Conservation (phyloP, 2,113 vertebrate genomes). For the Nannobrachium achirus region DNA sequence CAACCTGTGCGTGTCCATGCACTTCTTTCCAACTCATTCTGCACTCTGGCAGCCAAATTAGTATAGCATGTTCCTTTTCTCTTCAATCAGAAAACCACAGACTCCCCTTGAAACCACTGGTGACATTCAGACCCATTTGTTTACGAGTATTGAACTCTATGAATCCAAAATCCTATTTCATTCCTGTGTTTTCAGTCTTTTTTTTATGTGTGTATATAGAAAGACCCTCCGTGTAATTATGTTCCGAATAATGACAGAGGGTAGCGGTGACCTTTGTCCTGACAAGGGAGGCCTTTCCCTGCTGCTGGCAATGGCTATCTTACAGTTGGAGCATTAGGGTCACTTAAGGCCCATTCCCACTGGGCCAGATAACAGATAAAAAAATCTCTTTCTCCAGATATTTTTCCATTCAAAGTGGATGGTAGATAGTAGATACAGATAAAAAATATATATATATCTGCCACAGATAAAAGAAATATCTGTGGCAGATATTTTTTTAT, state of each 20-base stretch:
- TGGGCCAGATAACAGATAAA: too few species aligned
- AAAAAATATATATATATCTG: too few species aligned
- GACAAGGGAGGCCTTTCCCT: slow-evolving; percentile 5
- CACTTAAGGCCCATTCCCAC: slow-evolving; percentile 5
- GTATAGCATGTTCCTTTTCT: background rate
- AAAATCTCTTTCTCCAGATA: too few species aligned
- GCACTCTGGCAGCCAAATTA: slow-evolving; percentile 1
- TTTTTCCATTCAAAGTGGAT: too few species aligned
- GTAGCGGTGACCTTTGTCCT: slow-evolving; percentile 17
- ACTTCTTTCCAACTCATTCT: background rate
- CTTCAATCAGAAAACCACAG: background rate
- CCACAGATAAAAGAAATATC: too few species aligned
- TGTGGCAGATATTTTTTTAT: too few species aligned
- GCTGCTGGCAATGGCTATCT: background rate
- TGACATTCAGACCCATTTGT: background rate
- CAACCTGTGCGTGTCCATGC: background rate
- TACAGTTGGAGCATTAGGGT: slow-evolving; percentile 16
- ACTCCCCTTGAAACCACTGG: background rate
- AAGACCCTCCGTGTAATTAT: slow-evolving; percentile 31
- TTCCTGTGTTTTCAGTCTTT: background rate
- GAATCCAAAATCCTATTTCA: slow-evolving; percentile 5
- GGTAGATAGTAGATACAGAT: too few species aligned
- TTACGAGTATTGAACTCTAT: background rate
- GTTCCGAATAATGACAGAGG: slow-evolving; percentile 47
- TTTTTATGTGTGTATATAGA: background rate